A percentile compares a stretch with the other conserved stretches of the same genome.
Conservation (phyloP, 2,797 vertebrate species). For the Eidolon dupreanum region DNA sequence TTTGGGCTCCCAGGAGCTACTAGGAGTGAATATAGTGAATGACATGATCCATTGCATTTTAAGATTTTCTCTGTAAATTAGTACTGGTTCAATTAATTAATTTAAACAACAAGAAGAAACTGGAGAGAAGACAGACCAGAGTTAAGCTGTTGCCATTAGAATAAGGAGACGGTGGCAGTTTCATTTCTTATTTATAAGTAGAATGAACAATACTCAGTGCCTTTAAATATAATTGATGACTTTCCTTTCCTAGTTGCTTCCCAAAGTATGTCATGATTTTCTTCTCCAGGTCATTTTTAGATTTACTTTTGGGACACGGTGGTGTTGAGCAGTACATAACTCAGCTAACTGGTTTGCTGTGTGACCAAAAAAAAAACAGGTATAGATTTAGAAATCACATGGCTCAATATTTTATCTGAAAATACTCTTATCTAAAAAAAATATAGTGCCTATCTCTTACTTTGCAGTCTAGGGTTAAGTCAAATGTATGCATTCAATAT, state of each 20-base stretch:
- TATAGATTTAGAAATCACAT: not conserved
- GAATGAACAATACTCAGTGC: not conserved
- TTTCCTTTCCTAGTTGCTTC: not conserved
- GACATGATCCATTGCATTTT: not conserved
- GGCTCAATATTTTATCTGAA: not conserved
- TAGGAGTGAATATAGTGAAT: not conserved
- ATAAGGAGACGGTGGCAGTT: not conserved
- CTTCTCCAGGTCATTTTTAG: not conserved
- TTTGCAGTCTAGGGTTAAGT: not conserved
- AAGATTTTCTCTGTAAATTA: not conserved
- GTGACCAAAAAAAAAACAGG: not conserved
- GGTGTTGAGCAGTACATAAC: not conserved
- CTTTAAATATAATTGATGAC: conserved; percentile 11
- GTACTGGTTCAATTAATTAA: not conserved
- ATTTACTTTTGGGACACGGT: not conserved
- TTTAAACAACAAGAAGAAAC: not conserved
- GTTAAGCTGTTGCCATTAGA: not conserved
- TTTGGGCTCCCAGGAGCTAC: not conserved
- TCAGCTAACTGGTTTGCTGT: not conserved
- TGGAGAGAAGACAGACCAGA: not conserved
- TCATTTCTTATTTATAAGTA: not conserved
- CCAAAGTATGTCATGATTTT: not conserved
- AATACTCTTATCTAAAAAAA: not conserved
- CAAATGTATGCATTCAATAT: not conserved
- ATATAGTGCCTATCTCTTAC: not conserved